Base-by-base conservation (phyloP, 2,113 vertebrate genomes). In the Ammodramus savannarum region DNA sequence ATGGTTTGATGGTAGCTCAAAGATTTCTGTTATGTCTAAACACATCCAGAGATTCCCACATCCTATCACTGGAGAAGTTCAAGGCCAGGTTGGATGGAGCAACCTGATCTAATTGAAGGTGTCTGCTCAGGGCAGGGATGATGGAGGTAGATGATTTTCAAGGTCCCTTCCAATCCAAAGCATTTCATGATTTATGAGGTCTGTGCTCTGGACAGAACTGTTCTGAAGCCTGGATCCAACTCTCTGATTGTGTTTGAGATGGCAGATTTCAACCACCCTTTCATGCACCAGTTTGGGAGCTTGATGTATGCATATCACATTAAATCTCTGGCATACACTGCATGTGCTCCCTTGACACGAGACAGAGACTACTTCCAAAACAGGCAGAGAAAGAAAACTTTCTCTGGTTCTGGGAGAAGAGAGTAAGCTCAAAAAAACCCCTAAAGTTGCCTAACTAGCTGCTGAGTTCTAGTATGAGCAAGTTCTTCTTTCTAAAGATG, bases 1-100 rank as follows among this genome's bases (percentile, higher is more conserved):
- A 31, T 54, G 16, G 27, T n/a, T 73, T 80, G 38, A 14, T 74
- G 39, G 51, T 69, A 63, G 41, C 48, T 75, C 51, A 74, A 41
- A 46, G 34, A 46, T 74, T 90, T 87, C 76, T 92, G 11, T 46
- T 73, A 27, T 29, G 29, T 85, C n/a, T 55, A 15, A 81, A 52
- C 17, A n/a, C 0, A 0, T 39, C 59, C 22, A 20, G 16, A 61
- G 18, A 41, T 41, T 41, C n/a, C 41, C 25, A 41, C 25, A 8
- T 68, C 14, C 25, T 14, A 48, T 61, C 25, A 5, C 34, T 46
- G 39, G 29, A 46, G 25, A 21, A 61, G 16, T 67, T 67, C 44
- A 51, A 38, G 59, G 52, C 32, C 38, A 25, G 22, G 5, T 29
- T 59, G 77, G 27, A 44, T 74, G 52, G 23, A 52, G 52, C 46